Evolutionary conservation across 2,797 vertebrate genomes (phyloP).

Genomic region (Sebastes vulpes): DNA sequence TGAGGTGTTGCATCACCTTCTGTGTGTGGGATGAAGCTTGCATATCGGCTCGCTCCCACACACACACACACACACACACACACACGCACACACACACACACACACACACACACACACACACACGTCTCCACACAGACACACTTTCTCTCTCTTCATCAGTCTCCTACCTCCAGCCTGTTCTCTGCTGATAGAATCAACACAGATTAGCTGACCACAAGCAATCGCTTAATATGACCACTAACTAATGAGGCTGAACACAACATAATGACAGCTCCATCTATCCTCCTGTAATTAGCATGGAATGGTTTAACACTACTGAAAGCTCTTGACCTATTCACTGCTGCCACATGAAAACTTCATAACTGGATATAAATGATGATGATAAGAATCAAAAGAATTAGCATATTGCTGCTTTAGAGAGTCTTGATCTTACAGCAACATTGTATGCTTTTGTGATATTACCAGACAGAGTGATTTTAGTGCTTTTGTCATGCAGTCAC

Average conservation of each 20-base stretch:
- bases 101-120: conserved; percentile 31
- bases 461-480: background rate
- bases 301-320: background rate
- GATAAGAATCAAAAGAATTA: background rate
- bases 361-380: background rate
- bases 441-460: background rate
- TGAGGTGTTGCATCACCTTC: conserved; percentile 77
- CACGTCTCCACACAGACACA: conserved; percentile 25
- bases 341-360: background rate
- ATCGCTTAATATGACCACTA: conserved; percentile 46
- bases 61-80: conserved; percentile 31
- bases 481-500: conserved; percentile 5
- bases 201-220: conserved; percentile 54
- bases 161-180: conserved; percentile 59
- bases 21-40: conserved; percentile 77
- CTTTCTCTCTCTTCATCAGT: conserved; percentile 24
- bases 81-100: conserved; percentile 39
- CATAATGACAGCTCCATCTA: conserved; percentile 13
- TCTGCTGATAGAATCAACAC: conserved; percentile 56
- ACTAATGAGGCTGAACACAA: conserved; percentile 47
- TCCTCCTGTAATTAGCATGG: conserved; percentile 9
- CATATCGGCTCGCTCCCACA: conserved; percentile 58
- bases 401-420: background rate
- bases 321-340: background rate
- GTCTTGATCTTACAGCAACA: background rate